phyloP scores from a whole-genome alignment of 2,797 vertebrate genomes.

The Periparus ater region DNA sequence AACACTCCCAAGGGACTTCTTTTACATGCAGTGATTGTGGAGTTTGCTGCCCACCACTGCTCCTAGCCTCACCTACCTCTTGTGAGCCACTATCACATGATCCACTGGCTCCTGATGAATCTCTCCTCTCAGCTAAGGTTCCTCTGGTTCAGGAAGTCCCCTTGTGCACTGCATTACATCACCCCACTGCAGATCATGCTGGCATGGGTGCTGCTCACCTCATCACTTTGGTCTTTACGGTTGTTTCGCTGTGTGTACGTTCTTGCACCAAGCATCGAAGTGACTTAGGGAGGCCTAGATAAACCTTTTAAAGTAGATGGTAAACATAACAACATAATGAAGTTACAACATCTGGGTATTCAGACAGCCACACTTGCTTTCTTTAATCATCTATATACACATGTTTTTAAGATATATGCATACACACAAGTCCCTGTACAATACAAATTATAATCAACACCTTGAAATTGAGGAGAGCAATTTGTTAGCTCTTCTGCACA shows the following conservation, averaged over 20 bases:
- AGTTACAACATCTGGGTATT: neutral
- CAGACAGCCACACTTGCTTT: neutral
- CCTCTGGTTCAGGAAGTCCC: neutral
- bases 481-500: neutral
- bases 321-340: neutral
- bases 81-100: neutral
- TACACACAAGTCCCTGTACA: neutral
- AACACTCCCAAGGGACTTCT: neutral
- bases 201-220: accelerated
- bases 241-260: neutral
- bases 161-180: accelerated
- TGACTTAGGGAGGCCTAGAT: neutral
- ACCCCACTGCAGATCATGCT: neutral
- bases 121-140: accelerated
- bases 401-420: neutral
- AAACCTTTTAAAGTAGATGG: neutral
- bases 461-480: neutral
- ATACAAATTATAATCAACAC: neutral
- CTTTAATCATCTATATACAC: neutral
- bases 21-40: accelerated
- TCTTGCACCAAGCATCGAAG: neutral
- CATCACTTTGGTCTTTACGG: neutral
- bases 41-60: neutral
- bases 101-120: neutral
- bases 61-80: neutral